phyloP scores from a whole-genome alignment of 2,113 vertebrate species.

The Nibea coibor region DNA sequence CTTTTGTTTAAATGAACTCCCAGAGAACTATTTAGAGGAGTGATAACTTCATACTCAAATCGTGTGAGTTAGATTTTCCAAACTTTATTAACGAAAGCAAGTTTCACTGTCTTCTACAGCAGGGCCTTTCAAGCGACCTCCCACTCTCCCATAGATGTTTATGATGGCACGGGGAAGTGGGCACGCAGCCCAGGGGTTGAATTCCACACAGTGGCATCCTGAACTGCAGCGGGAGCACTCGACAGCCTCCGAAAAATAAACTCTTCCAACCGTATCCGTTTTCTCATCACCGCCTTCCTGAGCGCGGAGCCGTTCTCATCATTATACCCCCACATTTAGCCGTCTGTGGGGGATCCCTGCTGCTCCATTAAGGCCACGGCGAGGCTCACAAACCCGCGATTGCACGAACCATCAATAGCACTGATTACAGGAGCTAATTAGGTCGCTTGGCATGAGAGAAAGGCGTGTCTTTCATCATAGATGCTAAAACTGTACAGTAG shows the following conservation, averaged over 20 bases:
- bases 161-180: conserved; percentile 34
- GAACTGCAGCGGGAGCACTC: conserved; percentile 18
- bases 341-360: conserved; percentile 59
- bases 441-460: conserved; percentile 40
- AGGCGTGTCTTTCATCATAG: conserved; percentile 52
- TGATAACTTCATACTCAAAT: neutral
- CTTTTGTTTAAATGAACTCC: conserved; percentile 13
- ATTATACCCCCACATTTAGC: conserved; percentile 59
- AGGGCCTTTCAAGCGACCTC: conserved; percentile 11
- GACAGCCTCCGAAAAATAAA: conserved; percentile 58
- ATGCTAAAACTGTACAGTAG: conserved; percentile 44
- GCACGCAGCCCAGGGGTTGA: conserved; percentile 19
- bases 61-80: conserved; percentile 5
- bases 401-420: conserved; percentile 66
- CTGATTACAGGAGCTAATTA: conserved; percentile 77
- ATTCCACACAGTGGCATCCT: conserved; percentile 39
- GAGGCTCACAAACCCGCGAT: conserved; percentile 63
- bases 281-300: conserved; percentile 64
- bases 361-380: conserved; percentile 63
- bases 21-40: neutral
- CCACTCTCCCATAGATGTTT: conserved; percentile 18
- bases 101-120: neutral
- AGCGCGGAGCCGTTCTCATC: conserved; percentile 55
- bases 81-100: conserved; percentile 4
- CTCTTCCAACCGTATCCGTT: conserved; percentile 57